These are phyloP conservation scores for Macrochelys suwanniensis DNA, from an alignment of 2,797 vertebrate species.

Conservation along the genomic window DNA sequence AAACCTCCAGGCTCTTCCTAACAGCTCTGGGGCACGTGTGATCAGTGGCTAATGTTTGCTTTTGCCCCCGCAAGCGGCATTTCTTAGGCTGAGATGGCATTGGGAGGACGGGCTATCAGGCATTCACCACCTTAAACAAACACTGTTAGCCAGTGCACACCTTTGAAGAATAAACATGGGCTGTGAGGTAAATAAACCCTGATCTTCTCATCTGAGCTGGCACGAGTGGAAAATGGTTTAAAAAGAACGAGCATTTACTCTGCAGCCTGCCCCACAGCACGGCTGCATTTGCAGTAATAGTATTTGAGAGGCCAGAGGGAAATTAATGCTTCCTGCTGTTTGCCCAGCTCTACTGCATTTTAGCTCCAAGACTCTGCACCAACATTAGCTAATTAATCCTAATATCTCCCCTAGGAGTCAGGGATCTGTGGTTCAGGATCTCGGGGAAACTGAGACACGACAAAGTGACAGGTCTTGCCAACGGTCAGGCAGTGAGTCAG, in stretches of 20 bases:
- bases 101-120: rapidly evolving
- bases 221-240: not conserved
- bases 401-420: not conserved
- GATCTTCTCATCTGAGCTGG: rapidly evolving
- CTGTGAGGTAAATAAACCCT: rapidly evolving
- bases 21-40: not conserved
- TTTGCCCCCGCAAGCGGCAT: rapidly evolving
- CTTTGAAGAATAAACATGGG: not conserved
- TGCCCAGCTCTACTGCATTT: not conserved
- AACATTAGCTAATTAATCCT: not conserved
- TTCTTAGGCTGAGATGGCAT: not conserved
- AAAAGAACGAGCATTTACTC: rapidly evolving
- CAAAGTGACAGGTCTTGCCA: not conserved
- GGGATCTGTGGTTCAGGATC: not conserved
- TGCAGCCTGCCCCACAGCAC: rapidly evolving
- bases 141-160: rapidly evolving
- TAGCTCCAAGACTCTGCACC: not conserved
- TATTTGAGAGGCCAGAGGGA: rapidly evolving
- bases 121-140: not conserved
- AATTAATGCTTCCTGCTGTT: rapidly evolving
- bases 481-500: not conserved
- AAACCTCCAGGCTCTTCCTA: not conserved
- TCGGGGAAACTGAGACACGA: not conserved
- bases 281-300: not conserved
- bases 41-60: rapidly evolving